A percentile compares a stretch with the other conserved stretches of the same genome.
phyloP scores from a whole-genome alignment of 2,113 vertebrate genomes.

The Gallinago media region DNA sequence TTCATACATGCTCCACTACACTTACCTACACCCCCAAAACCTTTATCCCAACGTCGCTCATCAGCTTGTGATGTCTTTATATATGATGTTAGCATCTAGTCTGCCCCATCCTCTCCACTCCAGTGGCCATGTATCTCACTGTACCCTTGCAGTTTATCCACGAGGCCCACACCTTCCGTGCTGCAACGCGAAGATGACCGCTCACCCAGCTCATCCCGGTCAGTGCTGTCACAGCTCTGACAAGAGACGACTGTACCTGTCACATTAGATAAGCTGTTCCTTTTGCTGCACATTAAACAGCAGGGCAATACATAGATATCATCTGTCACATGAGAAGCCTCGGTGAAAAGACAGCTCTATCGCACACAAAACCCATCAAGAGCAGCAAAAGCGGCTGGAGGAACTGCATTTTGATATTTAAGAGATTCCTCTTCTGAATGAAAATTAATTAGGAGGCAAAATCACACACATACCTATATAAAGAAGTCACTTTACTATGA shows the following conservation, averaged over 20 bases:
- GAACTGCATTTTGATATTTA: not conserved
- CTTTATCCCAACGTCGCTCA: not conserved
- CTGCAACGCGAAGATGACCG: not conserved
- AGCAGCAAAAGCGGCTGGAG: not conserved
- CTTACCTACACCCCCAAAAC: not conserved
- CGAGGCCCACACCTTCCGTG: not conserved
- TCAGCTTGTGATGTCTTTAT: not conserved
- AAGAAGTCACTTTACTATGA: not conserved
- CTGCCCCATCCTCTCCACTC: constrained; percentile 6
- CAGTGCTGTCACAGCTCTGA: constrained; percentile 50
- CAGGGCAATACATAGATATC: constrained; percentile 45
- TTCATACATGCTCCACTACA: not conserved
- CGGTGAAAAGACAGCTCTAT: constrained; percentile 53
- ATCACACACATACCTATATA: not conserved
- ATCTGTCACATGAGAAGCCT: constrained; percentile 5
- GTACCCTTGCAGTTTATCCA: not conserved
- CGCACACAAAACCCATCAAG: not conserved
- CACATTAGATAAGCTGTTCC: constrained; percentile 58
- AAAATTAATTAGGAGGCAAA: not conserved
- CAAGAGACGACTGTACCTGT: constrained; percentile 54
- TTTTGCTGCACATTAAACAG: constrained; percentile 51
- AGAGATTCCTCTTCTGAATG: not conserved
- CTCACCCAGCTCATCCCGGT: constrained; percentile 56
- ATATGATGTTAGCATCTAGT: not conserved
- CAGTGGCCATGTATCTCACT: not conserved